Conservation (phyloP, 2,113 vertebrate genomes). For the Myiozetetes cayanensis region DNA sequence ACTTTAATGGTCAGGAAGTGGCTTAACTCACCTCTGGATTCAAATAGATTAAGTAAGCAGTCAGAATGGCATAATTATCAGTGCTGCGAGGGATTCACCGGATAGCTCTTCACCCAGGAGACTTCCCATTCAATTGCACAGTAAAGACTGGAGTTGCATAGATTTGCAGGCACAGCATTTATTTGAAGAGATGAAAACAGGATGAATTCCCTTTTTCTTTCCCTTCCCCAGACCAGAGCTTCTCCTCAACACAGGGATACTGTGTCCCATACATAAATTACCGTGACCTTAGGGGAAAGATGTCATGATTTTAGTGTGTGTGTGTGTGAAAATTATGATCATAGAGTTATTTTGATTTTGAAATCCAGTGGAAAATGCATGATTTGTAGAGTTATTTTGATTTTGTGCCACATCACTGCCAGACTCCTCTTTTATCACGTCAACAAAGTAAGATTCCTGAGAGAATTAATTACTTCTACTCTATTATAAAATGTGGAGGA, state of each 20-base stretch:
- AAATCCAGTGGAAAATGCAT: slow-evolving; percentile 47
- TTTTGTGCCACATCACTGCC: slow-evolving; percentile 66
- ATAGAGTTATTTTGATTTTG: slow-evolving; percentile 61
- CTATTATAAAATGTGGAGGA: slow-evolving; percentile 46
- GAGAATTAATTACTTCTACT: slow-evolving; percentile 64
- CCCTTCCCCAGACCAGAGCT: not conserved
- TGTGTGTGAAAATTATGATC: slow-evolving; percentile 27
- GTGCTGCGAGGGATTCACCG: slow-evolving; percentile 54
- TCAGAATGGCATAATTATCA: slow-evolving; percentile 70
- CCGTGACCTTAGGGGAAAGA: not conserved
- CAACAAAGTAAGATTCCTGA: slow-evolving; percentile 63
- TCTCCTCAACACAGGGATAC: not conserved
- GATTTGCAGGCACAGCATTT: not conserved
- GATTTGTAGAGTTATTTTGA: slow-evolving; percentile 66
- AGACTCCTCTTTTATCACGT: slow-evolving; percentile 60
- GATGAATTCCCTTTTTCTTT: not conserved
- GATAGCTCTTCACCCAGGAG: slow-evolving; percentile 60
- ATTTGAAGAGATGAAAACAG: not conserved
- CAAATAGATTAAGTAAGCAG: slow-evolving; percentile 76
- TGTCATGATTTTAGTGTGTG: slow-evolving; percentile 1
- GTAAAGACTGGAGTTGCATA: slow-evolving; percentile 11
- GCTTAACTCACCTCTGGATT: slow-evolving; percentile 78
- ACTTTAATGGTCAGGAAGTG: slow-evolving; percentile 77
- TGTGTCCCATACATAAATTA: not conserved
- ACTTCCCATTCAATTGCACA: slow-evolving; percentile 52